Conservation (phyloP, 2,113 vertebrate species). For the Chauna torquata region DNA sequence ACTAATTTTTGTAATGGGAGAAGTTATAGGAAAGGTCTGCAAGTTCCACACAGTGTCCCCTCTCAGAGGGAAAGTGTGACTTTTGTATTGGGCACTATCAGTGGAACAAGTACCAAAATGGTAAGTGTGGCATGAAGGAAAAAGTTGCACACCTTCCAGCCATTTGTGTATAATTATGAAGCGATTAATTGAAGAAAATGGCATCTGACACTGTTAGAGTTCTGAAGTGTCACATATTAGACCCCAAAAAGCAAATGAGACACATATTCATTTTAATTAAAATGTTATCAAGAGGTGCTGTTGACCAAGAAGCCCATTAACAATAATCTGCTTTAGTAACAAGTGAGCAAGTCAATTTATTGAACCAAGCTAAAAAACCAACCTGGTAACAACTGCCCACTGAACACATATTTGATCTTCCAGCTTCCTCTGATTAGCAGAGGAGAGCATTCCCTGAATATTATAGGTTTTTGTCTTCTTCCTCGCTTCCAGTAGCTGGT, state of each 20-base stretch:
- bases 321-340: conserved; percentile 43
- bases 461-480: conserved; percentile 23
- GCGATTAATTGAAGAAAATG: conserved; percentile 15
- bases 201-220: background rate
- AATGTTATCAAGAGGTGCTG: conserved; percentile 48
- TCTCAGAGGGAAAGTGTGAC: background rate
- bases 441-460: conserved; percentile 14
- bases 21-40: background rate
- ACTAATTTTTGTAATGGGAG: background rate
- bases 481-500: background rate
- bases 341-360: conserved; percentile 58
- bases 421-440: conserved; percentile 54
- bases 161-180: conserved; percentile 19
- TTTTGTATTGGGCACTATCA: background rate
- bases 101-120: background rate
- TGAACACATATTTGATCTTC: conserved; percentile 64
- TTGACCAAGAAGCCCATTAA: conserved; percentile 62
- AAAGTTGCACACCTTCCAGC: background rate
- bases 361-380: conserved; percentile 47
- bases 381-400: conserved; percentile 46
- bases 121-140: background rate
- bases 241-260: conserved; percentile 31
- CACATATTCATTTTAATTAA: conserved; percentile 58
- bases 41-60: background rate
- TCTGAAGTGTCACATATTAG: conserved; percentile 27